phyloP scores from a whole-genome alignment of 2,113 vertebrate genomes.

The Oenanthe oenanthe region DNA sequence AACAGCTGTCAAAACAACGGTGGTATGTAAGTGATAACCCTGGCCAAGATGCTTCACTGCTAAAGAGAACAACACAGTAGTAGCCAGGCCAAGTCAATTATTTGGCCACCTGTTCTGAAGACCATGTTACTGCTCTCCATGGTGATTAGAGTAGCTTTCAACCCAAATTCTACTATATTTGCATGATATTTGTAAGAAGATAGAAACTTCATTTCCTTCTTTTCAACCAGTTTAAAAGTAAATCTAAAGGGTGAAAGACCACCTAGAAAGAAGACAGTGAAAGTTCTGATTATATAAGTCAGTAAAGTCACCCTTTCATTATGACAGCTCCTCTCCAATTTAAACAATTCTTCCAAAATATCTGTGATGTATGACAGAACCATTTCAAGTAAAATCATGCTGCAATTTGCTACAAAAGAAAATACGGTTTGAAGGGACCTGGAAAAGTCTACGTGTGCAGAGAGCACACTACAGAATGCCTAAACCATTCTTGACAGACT shows the following conservation, averaged over 20 bases:
- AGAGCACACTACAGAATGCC: neutral
- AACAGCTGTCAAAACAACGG: conserved; percentile 6
- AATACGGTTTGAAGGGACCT: neutral
- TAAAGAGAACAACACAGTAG: neutral
- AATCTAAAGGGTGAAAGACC: neutral
- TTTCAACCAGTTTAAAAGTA: neutral
- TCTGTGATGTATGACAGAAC: neutral
- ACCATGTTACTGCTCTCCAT: neutral
- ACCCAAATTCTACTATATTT: neutral
- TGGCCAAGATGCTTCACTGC: neutral
- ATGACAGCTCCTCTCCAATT: neutral
- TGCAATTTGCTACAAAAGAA: neutral
- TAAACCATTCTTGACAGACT: neutral
- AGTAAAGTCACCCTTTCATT: neutral
- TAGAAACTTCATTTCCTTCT: neutral
- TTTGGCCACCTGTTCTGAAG: conserved; percentile 13
- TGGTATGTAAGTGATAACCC: neutral
- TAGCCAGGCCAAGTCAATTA: neutral
- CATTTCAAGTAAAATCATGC: neutral
- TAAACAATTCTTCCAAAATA: neutral
- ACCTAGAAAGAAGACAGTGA: neutral
- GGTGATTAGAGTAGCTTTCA: neutral
- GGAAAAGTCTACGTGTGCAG: neutral
- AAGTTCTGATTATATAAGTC: neutral
- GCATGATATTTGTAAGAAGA: neutral